Base-by-base conservation (phyloP, 2,797 vertebrate genomes). In the Clangula hyemalis region DNA sequence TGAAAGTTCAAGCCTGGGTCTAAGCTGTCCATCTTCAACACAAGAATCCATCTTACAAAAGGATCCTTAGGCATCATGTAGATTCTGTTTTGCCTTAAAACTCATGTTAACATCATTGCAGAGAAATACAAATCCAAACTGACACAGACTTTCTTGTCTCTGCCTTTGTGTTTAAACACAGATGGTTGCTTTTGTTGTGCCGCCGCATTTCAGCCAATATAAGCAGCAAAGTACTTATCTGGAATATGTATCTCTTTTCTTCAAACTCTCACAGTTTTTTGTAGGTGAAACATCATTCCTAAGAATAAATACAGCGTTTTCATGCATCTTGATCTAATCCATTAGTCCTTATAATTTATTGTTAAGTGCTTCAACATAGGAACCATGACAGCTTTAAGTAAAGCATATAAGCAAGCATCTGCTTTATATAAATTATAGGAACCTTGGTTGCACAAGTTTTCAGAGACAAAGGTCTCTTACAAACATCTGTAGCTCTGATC, bases 171-270 rank as follows among this genome's bases (percentile, higher is more conserved):
- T 73, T 96, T 93, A 94, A 95, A 91, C 80, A 94, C 88, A 94
- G 96, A 93, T 94, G 94, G 96, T 81, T 95, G 94, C 88, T 96
- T 96, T 94, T 93, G 90, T 96, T 95, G 72, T 90, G 93, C 78
- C 8, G n/a, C 58, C 4, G 0, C 85, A 39, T 82, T 85, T 91
- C 80, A 94, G 83, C 74, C 94, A 83, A 82, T 79, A 81, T 70
- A 85, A 87, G 80, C 83, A 87, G 62, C 56, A 77, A 87, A 95
- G 86, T 87, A 79, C 78, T 95, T 80, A 58, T 60, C 69, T 81
- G 75, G 72, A 89, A 94, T 73, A 82, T 43, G 56, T 85, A 62
- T 78, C 11, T 87, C 20, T 69, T 19, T 34, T 87, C 70, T 91
- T 72, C 86, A 77, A 95, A 78, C 21, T 32, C 41, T 87, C 74